Base-by-base conservation (phyloP, 2,113 vertebrate genomes). In the Rhea pennata region DNA sequence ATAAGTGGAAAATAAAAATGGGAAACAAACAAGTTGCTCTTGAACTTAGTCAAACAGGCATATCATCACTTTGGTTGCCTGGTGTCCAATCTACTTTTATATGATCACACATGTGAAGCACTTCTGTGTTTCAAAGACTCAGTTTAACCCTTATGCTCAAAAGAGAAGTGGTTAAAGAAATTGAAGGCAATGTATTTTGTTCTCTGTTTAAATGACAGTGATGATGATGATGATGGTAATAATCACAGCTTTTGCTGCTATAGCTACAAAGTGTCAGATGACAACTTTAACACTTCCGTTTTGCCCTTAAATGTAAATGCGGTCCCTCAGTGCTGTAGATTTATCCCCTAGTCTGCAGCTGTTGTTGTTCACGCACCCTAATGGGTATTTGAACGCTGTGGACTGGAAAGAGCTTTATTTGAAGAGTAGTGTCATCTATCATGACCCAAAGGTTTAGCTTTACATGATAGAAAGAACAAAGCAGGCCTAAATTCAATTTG, bases 341-440 rank as follows among this genome's bases (percentile, higher is more conserved):
- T 92, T 80, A 74, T 33, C 13, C 17, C 22, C 20, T 29, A 19
- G 14, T 84, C 31, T 51, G 13, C 36, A 91, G 51, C 39, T 70
- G 15, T 19, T 51, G 3, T 8, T 66, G 23, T 77, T 75, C 31
- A 42, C 71, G n/a, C 36, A 44, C 40, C 8, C 6, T n/a, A 29
- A n/a, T 10, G 54, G 1, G 2, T 17, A n/a, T 54, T 93, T 72
- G 33, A 48, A 42, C 73, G 39, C 48, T 84, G 50, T 42, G 22
- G 26, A 14, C 5, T 83, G 42, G 12, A 14, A 62, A 54, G 42
- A 61, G 42, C 83, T 50, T 73, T 78, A 87, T 92, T 56, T 75
- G 75, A 58, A 91, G 67, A 93, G 44, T n/a, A 85, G 96, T 96
- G 96, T 97, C 98, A 97, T 87, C 98, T 98, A 95, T 97, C 96